These are phyloP conservation scores for Carapus acus DNA, from an alignment of 2,797 vertebrate species.

Conservation along the genomic window DNA sequence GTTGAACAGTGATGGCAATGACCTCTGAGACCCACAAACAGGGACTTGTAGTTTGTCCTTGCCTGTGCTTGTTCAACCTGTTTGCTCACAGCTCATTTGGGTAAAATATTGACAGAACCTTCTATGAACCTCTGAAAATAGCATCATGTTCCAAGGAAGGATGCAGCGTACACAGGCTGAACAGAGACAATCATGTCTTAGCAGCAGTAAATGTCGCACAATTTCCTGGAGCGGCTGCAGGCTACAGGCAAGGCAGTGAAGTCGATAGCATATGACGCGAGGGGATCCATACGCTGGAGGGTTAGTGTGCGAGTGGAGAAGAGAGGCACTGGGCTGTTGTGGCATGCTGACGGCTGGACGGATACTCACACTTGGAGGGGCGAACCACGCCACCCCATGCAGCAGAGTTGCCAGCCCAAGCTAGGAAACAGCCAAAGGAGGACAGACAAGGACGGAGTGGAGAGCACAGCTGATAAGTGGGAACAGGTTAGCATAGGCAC, in stretches of 20 bases:
- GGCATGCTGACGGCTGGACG: neutral
- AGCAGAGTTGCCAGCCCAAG: slow-evolving; percentile 61
- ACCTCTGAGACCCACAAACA: slow-evolving; percentile 23
- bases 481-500: slow-evolving; percentile 35
- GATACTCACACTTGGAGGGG: slow-evolving; percentile 73
- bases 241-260: too few relatives aligned
- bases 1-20: slow-evolving; percentile 30
- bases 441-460: slow-evolving; percentile 2
- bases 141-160: neutral
- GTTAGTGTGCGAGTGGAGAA: neutral
- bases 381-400: slow-evolving; percentile 55
- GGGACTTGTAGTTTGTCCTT: slow-evolving; percentile 30
- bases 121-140: slow-evolving; percentile 9
- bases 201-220: too few relatives aligned
- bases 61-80: slow-evolving; percentile 15
- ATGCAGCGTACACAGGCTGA: too few relatives aligned
- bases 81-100: slow-evolving; percentile 31
- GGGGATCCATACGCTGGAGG: too few relatives aligned
- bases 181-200: too few relatives aligned
- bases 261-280: too few relatives aligned
- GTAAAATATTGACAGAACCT: slow-evolving; percentile 4
- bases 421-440: slow-evolving; percentile 55
- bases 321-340: neutral
- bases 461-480: neutral
- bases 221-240: too few relatives aligned